phyloP scores from a whole-genome alignment of 2,797 vertebrate genomes.

The Oceanodroma leucorhoa region DNA sequence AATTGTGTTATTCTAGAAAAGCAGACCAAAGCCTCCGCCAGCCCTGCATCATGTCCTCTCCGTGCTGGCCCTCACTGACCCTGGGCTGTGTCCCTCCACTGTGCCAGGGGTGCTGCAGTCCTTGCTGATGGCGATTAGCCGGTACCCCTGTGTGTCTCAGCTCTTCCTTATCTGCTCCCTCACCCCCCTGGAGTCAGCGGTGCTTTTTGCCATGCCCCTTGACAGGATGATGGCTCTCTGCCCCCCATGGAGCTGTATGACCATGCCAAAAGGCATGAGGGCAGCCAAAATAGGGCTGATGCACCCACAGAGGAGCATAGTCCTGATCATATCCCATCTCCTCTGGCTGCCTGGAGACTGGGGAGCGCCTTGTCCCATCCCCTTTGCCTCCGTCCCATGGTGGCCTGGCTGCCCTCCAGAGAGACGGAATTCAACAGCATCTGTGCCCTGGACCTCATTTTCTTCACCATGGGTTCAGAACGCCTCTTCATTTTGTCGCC shows the following conservation, averaged over 20 bases:
- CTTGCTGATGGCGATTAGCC: rapidly evolving
- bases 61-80: neutral
- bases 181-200: neutral
- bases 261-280: neutral
- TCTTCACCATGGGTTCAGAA: neutral
- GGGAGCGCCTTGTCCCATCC: neutral
- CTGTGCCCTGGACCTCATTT: neutral
- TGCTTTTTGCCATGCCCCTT: neutral
- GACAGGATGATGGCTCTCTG: neutral
- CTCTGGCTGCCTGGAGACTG: neutral
- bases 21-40: neutral
- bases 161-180: neutral
- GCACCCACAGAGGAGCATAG: neutral
- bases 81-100: neutral
- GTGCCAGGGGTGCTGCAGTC: too few relatives aligned
- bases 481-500: neutral
- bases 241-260: rapidly evolving
- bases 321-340: neutral
- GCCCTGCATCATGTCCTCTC: neutral
- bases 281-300: neutral
- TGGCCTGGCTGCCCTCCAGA: neutral
- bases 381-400: neutral
- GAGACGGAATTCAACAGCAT: neutral
- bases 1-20: neutral
- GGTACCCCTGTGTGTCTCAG: neutral